Conservation (phyloP, 2,113 vertebrate species). For the Phrynocephalus versicolor region DNA sequence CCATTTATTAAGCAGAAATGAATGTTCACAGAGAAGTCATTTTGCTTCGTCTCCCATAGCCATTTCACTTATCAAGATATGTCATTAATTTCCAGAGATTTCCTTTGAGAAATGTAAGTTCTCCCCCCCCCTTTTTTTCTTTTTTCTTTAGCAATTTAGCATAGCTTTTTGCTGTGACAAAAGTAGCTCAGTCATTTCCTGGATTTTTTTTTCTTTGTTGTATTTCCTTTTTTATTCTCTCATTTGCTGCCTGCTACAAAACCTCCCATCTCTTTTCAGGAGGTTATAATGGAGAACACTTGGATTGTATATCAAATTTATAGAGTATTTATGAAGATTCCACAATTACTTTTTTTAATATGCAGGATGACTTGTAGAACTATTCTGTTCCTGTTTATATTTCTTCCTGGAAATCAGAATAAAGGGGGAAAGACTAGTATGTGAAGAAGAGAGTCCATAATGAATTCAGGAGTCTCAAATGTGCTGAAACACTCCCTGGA, state of each 20-base stretch:
- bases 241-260: background rate
- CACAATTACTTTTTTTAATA: background rate
- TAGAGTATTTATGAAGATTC: background rate
- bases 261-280: background rate
- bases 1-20: constrained; percentile 1
- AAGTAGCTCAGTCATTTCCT: constrained; percentile 5
- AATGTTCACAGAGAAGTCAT: constrained; percentile 3
- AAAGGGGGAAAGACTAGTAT: no score
- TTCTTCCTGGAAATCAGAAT: background rate
- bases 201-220: background rate
- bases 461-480: no score
- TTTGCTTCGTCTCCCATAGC: constrained; percentile 1
- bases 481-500: background rate
- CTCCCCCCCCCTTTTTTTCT: no score
- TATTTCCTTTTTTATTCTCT: background rate
- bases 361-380: background rate
- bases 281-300: background rate
- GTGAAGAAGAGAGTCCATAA: no score
- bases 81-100: background rate
- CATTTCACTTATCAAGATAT: background rate
- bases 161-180: no score
- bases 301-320: background rate
- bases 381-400: background rate
- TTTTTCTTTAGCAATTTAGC: constrained; percentile 9
- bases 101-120: background rate